Conservation (phyloP, 2,888 invertebrate species). For the Cyclophora albipunctata region DNA sequence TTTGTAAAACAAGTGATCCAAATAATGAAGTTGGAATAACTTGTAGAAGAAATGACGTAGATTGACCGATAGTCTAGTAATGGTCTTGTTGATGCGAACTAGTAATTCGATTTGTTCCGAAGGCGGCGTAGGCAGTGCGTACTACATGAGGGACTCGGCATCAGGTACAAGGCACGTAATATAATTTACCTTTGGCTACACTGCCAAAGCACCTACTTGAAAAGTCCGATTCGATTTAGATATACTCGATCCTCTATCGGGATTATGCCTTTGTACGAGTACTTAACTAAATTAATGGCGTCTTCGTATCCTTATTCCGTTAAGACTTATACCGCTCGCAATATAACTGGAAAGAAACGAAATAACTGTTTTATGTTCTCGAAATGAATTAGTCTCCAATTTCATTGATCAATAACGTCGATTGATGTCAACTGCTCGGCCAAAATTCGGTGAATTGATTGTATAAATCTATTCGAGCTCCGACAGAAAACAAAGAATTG, state of each 20-base stretch:
- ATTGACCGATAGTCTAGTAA: constrained; percentile 1
- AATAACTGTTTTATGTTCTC: background rate
- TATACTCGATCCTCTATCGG: constrained; percentile 12
- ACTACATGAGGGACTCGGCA: constrained; percentile 21
- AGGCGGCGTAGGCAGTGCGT: constrained; percentile 16
- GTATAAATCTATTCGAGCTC: no score
- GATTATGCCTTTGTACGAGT: constrained; percentile 9
- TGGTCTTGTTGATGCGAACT: constrained; percentile 14
- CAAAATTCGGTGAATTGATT: no score
- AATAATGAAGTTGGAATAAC: no score
- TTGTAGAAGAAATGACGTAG: background rate
- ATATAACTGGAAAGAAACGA: constrained; percentile 4
- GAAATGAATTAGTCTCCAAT: background rate
- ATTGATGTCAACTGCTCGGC: no score
- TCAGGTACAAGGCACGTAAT: constrained; percentile 26
- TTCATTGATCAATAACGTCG: no score
- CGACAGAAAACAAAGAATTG: background rate
- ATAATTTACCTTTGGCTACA: constrained; percentile 31
- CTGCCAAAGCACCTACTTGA: constrained; percentile 20
- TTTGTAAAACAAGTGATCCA: no score
- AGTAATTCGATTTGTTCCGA: constrained; percentile 26
- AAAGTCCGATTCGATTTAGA: constrained; percentile 28
- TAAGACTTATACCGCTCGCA: background rate
- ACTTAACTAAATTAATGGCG: constrained; percentile 18
- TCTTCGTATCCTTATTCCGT: background rate